These are phyloP conservation scores for Agelas oroides DNA, from an alignment of 37 sponge, comb jelly and placozoan species.

Conservation along the genomic window DNA sequence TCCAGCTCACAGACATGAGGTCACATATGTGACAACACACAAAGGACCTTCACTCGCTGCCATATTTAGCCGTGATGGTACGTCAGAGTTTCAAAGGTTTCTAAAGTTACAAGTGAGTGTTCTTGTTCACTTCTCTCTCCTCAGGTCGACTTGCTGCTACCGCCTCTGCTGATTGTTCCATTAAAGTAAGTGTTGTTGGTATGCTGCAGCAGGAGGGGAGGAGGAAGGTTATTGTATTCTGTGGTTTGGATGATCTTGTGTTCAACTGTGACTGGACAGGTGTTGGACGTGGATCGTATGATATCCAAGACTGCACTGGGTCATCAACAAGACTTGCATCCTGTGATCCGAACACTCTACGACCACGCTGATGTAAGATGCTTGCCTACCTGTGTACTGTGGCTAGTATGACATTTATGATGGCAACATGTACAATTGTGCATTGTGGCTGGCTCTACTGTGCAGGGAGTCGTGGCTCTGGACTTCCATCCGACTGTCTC, in stretches of 20 bases:
- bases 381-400: too few species aligned
- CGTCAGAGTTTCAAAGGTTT: constrained; percentile 11
- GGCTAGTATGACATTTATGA: too few species aligned
- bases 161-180: constrained; percentile 83
- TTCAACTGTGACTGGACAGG: constrained; percentile 36
- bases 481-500: too few species aligned
- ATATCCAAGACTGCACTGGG: constrained; percentile 65
- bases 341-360: constrained; percentile 91
- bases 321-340: constrained; percentile 80
- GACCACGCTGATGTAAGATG: constrained; percentile 78
- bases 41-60: constrained; percentile 79
- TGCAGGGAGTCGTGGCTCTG: too few species aligned
- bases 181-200: constrained; percentile 63
- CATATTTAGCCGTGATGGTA: constrained; percentile 85
- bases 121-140: background rate
- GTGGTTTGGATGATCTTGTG: too few species aligned
- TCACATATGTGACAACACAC: constrained; percentile 82
- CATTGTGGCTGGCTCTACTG: too few species aligned
- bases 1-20: constrained; percentile 55
- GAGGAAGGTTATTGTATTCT: too few species aligned
- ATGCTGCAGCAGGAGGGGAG: too few species aligned
- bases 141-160: constrained; percentile 81
- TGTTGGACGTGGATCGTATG: constrained; percentile 92
- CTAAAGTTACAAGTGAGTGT: too few species aligned
- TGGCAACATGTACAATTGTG: too few species aligned